Evolutionary conservation across 2,797 vertebrate genomes (phyloP), one percentile per base, ranked within the genome.

Genomic region (Gallinago stenura): DNA sequence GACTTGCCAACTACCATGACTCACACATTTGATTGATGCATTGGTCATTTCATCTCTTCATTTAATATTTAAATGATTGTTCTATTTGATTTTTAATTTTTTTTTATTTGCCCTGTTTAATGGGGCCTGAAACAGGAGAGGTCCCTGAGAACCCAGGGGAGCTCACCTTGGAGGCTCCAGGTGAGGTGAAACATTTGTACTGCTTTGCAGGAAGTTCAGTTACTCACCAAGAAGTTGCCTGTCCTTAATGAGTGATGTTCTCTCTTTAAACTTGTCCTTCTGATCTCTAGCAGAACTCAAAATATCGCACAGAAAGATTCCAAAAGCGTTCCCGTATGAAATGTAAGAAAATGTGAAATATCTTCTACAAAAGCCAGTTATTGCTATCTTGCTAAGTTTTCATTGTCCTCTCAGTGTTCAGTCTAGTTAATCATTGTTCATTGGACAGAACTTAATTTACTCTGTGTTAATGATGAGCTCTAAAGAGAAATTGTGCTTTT

Each of bases 401-500:
- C 8, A 3, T 12, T 16, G 35, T 75, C 26, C 33, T 76, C 60
- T 81, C 33, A 17, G 14, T 60, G 31, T 78, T 89, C 48, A n/a
- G 48, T 78, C 46, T 48, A 41, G 8, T 91, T 83, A 58, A 73
- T 73, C 15, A 28, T 30, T 73, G 28, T 31, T 89, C 57, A 54
- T 54, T 70, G 46, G 48, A 73, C 84, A 84, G n/a, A 70, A 33
- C 15, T 87, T 54, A 75, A 73, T 91, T 91, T 84, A 12, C 7
- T 2, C 43, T 62, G 10, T 3, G 1, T 46, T 93, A 71, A 13
- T 76, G 58, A 73, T 60, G 25, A 62, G 3, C 65, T 87, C 37
- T 68, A 16, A 84, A 83, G 51, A 86, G 51, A 54, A n/a, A 22
- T 28, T 69, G 7, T 37, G 12, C 48, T 89, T 81, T 87, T 84